These are phyloP conservation scores for Tympanuchus pallidicinctus DNA, from an alignment of 2,113 vertebrate species.

Conservation along the genomic window DNA sequence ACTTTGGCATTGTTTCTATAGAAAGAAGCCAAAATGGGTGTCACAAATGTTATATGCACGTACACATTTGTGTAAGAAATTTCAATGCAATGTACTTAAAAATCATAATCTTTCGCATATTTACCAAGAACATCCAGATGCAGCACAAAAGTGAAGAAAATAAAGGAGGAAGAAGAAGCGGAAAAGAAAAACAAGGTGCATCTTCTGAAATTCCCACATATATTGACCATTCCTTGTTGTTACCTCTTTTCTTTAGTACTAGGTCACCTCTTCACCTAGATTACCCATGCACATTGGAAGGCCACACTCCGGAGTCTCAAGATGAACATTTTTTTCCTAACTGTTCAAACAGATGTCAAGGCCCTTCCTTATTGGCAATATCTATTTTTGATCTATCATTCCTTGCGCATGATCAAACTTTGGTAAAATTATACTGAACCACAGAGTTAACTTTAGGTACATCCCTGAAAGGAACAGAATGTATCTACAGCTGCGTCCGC, in stretches of 20 bases:
- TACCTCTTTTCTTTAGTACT: neutral
- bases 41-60: neutral
- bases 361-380: neutral
- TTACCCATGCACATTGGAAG: neutral
- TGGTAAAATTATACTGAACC: neutral
- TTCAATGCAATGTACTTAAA: neutral
- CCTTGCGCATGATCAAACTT: neutral
- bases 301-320: neutral
- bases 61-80: neutral
- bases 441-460: neutral
- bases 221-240: neutral
- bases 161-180: neutral
- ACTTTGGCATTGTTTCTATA: neutral
- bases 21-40: neutral
- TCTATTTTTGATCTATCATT: neutral
- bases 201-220: neutral
- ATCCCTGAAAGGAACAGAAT: fast-evolving
- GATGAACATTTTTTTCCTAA: neutral
- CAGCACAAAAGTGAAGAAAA: neutral
- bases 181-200: neutral
- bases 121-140: neutral
- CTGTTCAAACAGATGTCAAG: neutral
- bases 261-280: neutral
- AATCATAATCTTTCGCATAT: neutral
- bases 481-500: neutral